Conservation (phyloP, 1,140 invertebrate genomes). For the Drosophila kikkawai region DNA sequence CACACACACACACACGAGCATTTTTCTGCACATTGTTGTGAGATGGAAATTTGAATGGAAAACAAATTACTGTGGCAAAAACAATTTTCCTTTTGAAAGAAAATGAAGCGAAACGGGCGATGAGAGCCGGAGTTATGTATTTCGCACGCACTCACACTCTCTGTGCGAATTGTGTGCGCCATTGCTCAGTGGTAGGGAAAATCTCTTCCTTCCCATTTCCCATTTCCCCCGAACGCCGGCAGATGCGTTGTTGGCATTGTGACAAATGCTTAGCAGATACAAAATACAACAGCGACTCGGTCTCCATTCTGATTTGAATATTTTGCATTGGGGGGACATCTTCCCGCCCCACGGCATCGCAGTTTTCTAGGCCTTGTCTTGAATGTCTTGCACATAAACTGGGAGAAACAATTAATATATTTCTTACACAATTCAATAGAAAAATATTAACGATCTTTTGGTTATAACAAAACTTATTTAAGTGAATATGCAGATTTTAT, state of each 20-base stretch:
- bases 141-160: constrained; percentile 26
- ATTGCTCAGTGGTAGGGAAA: constrained; percentile 49
- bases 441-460: too few relatives aligned
- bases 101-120: constrained; percentile 47
- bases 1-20: background rate
- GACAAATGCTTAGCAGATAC: constrained; percentile 74
- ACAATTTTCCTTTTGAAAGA: constrained; percentile 74
- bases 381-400: constrained; percentile 25
- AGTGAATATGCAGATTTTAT: too few relatives aligned
- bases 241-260: constrained; percentile 54
- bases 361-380: constrained; percentile 57
- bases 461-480: too few relatives aligned
- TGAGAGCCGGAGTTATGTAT: constrained; percentile 34
- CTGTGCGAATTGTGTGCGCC: constrained; percentile 23
- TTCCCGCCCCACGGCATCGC: constrained; percentile 6
- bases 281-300: constrained; percentile 15
- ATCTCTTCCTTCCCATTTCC: constrained; percentile 68
- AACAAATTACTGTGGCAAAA: constrained; percentile 76
- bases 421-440: background rate
- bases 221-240: constrained; percentile 49
- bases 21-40: constrained; percentile 13
- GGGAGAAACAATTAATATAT: background rate
- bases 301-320: constrained; percentile 45
- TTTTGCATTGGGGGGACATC: constrained; percentile 38
- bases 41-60: constrained; percentile 66